These are phyloP conservation scores for Heteractis magnifica DNA, from an alignment of 92 coral and sea anemone genomes.

Conservation along the genomic window DNA sequence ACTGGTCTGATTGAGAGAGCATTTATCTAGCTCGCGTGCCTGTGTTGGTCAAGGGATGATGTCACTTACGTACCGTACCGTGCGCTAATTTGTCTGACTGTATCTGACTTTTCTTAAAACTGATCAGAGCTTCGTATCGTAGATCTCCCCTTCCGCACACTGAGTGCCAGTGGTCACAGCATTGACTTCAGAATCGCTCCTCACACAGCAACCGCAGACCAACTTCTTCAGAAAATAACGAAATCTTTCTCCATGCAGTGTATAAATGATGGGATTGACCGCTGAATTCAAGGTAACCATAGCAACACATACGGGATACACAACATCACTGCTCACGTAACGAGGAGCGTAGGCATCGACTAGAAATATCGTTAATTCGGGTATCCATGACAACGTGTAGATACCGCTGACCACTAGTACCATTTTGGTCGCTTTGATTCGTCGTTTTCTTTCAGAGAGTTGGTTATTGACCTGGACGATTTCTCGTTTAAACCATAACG, in stretches of 20 bases:
- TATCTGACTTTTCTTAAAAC: no score
- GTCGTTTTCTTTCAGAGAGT: neutral
- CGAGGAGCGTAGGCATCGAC: constrained; percentile 31
- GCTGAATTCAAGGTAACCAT: constrained; percentile 56
- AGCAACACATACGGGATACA: constrained; percentile 47
- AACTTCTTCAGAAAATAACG: constrained; percentile 34
- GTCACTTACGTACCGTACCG: no score
- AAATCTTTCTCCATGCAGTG: constrained; percentile 58
- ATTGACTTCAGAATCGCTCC: no score
- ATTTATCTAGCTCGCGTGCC: no score
- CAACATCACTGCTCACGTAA: constrained; percentile 13
- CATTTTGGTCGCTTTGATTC: constrained; percentile 43
- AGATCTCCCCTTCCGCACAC: no score
- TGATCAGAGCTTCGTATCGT: no score
- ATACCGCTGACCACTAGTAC: constrained; percentile 54
- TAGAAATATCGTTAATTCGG: constrained; percentile 35
- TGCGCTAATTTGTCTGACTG: no score
- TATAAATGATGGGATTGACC: constrained; percentile 66
- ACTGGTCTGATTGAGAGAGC: no score
- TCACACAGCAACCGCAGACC: neutral
- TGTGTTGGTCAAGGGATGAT: no score
- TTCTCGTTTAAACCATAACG: constrained; percentile 44
- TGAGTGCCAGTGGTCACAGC: no score
- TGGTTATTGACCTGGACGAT: neutral
- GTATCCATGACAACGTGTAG: constrained; percentile 55